phyloP scores from a whole-genome alignment of 1,140 invertebrate species.

The Anadara kagoshimensis region DNA sequence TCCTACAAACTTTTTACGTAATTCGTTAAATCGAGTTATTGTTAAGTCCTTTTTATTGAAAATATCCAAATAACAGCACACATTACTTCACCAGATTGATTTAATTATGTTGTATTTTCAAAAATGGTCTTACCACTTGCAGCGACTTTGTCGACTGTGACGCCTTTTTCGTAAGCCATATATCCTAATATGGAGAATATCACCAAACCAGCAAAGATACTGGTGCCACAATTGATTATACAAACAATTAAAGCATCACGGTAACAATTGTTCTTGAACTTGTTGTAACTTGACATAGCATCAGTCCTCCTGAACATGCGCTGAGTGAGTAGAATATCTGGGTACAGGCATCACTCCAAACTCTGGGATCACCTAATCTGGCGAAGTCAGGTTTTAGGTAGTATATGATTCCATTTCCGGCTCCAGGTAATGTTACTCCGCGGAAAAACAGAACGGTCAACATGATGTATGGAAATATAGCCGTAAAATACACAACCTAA shows the following conservation, averaged over 20 bases:
- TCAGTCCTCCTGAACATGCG: conserved; percentile 94
- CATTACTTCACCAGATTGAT: background rate
- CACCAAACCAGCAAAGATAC: conserved; percentile 98
- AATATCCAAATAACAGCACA: background rate
- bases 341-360: conserved; percentile 93
- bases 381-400: conserved; percentile 65
- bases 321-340: conserved; percentile 96
- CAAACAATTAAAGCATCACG: conserved; percentile 94
- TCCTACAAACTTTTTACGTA: too few species aligned
- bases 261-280: conserved; percentile 90
- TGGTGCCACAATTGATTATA: conserved; percentile 95
- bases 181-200: conserved; percentile 97
- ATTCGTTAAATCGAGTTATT: background rate
- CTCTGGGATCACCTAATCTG: conserved; percentile 68
- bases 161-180: conserved; percentile 69
- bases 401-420: conserved; percentile 85
- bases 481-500: conserved; percentile 86
- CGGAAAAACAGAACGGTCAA: conserved; percentile 86
- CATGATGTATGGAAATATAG: conserved; percentile 89
- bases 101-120: background rate
- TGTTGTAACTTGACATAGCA: conserved; percentile 94
- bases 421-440: conserved; percentile 86
- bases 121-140: conserved; percentile 58
- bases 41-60: too few species aligned
- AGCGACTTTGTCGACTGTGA: conserved; percentile 62